Percentiles rank a stretch among this genome's conserved stretches.
Evolutionary conservation across 2,113 vertebrate species (phyloP).

Genomic region (Solea senegalensis): DNA sequence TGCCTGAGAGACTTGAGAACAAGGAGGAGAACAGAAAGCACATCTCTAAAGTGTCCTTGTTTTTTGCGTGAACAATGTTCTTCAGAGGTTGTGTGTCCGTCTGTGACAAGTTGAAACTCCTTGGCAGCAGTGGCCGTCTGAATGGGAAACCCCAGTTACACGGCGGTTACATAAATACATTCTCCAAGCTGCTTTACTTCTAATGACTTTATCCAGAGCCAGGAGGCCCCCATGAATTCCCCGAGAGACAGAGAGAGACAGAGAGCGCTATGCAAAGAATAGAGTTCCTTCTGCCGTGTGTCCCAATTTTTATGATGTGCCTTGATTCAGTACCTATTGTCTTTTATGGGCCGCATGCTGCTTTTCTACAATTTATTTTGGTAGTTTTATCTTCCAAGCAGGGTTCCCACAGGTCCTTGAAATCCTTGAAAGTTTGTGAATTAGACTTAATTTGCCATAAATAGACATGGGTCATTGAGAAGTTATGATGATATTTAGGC

Average conservation of each 20-base stretch:
- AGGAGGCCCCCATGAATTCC: slow-evolving; percentile 55
- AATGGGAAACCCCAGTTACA: slow-evolving; percentile 58
- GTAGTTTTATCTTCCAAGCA: no score
- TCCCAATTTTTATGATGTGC: slow-evolving; percentile 48
- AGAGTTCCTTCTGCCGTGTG: slow-evolving; percentile 46
- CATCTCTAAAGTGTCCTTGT: neutral
- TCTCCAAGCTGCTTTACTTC: slow-evolving; percentile 61
- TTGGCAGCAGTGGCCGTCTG: slow-evolving; percentile 25
- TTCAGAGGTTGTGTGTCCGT: neutral
- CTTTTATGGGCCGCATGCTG: slow-evolving; percentile 47
- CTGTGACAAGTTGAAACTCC: slow-evolving; percentile 1
- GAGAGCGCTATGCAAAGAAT: slow-evolving; percentile 39
- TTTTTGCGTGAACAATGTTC: slow-evolving; percentile 2
- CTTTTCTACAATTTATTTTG: slow-evolving; percentile 11
- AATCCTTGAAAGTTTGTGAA: no score
- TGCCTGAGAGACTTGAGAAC: neutral
- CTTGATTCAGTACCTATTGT: slow-evolving; percentile 35
- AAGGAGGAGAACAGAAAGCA: neutral
- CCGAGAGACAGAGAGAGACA: slow-evolving; percentile 6
- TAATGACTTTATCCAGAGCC: slow-evolving; percentile 69
- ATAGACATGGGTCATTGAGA: no score
- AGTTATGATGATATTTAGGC: no score
- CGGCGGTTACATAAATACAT: slow-evolving; percentile 36
- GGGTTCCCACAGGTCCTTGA: no score
- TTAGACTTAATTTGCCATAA: no score